Base-by-base conservation (phyloP, 37 sponge, comb jelly and placozoan species). In the Lycopodina hypogea region DNA sequence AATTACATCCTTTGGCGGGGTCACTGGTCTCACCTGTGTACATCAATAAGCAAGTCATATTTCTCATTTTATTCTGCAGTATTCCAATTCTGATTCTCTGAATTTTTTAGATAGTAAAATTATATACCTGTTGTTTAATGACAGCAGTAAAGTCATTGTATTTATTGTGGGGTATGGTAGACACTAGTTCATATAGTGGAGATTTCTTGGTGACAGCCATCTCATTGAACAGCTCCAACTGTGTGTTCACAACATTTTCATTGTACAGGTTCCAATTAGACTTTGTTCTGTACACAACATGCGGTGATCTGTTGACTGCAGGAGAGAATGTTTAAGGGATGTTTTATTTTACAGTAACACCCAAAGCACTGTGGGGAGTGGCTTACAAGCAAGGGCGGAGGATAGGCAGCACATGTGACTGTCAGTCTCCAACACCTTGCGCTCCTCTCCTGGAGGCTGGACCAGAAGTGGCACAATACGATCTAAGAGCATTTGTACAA, bases 1-100 rank as follows among this genome's bases (percentile, higher is more conserved):
- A 51, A 89, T 79, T 24, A 89, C 81, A 23, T 79, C 84, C 26
- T 50, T 76, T 30, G 89, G 52, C 0, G 84, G 48, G 42, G 80
- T 57, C 19, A 30, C 39, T 28, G 64, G 58, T 32, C 22, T 64
- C 17, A 42, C 14, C 71, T 70, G 68, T 30, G 68, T n/a, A n/a
- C n/a, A n/a, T n/a, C n/a, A n/a, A n/a, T n/a, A n/a, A n/a, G n/a
- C n/a, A n/a, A n/a, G n/a, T n/a, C n/a, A n/a, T n/a, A n/a, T n/a
- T n/a, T n/a, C n/a, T n/a, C 48, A 45, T 45, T 45, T 9, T 45
- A 45, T 45, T 45, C 48, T 45, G 9, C 48, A 45, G 8, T 12
- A 12, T 45, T 45, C 9, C 8, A 12, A 60, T 60, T 17, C 29
- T 60, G 29, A 17, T 60, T 60, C 12, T 3, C 6, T 60, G 61